Base-by-base conservation (phyloP, 2,797 vertebrate species). In the Buceros bicornis region DNA sequence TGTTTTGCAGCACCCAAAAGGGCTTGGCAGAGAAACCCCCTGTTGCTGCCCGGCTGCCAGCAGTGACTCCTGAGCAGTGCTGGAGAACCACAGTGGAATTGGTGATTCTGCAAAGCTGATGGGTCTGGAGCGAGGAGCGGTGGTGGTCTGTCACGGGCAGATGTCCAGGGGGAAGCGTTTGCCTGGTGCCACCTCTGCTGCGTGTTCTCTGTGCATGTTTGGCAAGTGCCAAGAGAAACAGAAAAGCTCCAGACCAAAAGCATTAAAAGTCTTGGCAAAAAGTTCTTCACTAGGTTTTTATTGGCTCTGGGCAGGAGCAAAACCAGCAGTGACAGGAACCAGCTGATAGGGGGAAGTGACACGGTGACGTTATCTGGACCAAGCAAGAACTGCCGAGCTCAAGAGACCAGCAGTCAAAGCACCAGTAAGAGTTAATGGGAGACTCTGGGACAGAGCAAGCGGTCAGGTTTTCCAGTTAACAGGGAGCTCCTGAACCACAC, bases 131-230 rank as follows among this genome's bases (percentile, higher is more conserved):
- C 8, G 6, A 31, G 45, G 51, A 9, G 11, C 0, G 2, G 21
- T 5, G 31, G 31, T 5, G 53, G 2, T 20, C 50, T 18, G 31
- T 19, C 45, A 5, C 2, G 6, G 28, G 31, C 11, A 6, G 62
- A 11, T 16, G 50, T 5, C 29, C 31, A 1, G 26, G 60, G 35
- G 37, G 26, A 50, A 25, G 20, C 0, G 6, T 31, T 17, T 4
- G 1, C 6, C 65, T 5, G 53, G 24, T 13, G 20, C 57, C 16
- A 10, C 57, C 37, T 43, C 50, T 58, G 28, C 51, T 11, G 16
- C 47, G 51, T 37, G 25, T 70, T 19, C 76, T 47, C 57, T 0
- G 1, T 0, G 1, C 14, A 3, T 1, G 0, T 28, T 22, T 70
- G 54, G 51, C 40, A 20, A 64, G 33, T 3, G 10, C 28, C 8